Conservation (phyloP, 1,140 invertebrate genomes). For the Drosophila tristis region DNA sequence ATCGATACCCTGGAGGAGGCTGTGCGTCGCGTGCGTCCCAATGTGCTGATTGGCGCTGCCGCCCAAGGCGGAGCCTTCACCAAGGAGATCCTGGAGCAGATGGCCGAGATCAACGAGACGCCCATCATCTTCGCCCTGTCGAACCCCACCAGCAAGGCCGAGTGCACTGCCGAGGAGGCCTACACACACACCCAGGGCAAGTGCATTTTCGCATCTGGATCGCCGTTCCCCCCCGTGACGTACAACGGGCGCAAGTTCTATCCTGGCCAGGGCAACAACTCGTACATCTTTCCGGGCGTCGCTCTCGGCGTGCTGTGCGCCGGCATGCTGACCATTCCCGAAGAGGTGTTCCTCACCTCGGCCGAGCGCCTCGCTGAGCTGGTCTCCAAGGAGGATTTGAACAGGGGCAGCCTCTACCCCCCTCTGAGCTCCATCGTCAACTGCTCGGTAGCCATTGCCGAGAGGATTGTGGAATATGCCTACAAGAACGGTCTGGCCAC, state of each 20-base stretch:
- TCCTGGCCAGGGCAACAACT: constrained; percentile 98
- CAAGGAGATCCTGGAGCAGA: constrained; percentile 91
- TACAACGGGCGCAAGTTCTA: constrained; percentile 90
- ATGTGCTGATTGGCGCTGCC: constrained; percentile 95
- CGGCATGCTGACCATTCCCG: constrained; percentile 93
- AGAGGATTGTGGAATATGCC: constrained; percentile 93
- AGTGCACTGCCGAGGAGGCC: constrained; percentile 98
- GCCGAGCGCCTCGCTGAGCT: constrained; percentile 93
- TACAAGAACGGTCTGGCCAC: constrained; percentile 93
- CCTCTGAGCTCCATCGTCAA: constrained; percentile 94
- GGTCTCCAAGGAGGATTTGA: constrained; percentile 92
- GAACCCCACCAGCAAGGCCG: constrained; percentile 98
- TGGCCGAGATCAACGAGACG: constrained; percentile 89
- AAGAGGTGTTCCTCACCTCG: constrained; percentile 95
- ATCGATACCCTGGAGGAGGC: constrained; percentile 91
- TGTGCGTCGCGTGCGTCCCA: constrained; percentile 91
- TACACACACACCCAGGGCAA: constrained; percentile 90
- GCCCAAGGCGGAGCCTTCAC: constrained; percentile 96
- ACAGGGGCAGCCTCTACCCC: constrained; percentile 96
- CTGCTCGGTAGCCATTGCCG: constrained; percentile 95
- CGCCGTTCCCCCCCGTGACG: constrained; percentile 94
- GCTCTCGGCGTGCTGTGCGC: constrained; percentile 93
- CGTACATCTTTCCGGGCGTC: constrained; percentile 98
- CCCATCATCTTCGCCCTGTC: constrained; percentile 96
- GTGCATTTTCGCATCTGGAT: constrained; percentile 96